Conservation (phyloP, 2,888 invertebrate species). For the Drosophila atripex region DNA sequence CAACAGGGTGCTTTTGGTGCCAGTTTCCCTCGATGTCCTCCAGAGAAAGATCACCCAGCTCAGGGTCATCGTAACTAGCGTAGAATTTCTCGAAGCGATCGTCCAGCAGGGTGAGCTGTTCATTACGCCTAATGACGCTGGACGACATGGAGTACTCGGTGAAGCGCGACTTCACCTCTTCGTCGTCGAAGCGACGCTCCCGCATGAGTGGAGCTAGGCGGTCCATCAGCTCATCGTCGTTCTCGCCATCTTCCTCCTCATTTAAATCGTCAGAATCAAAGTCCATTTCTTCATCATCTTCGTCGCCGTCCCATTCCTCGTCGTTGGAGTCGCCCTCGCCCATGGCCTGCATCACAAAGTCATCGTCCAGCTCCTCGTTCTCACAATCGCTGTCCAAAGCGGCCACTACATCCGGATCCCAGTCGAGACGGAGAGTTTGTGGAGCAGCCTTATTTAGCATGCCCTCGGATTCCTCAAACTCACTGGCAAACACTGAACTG, state of each 20-base stretch:
- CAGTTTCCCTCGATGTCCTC: constrained; percentile 92
- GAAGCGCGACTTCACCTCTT: constrained; percentile 94
- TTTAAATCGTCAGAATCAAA: constrained; percentile 74
- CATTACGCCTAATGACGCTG: constrained; percentile 93
- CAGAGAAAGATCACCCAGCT: constrained; percentile 94
- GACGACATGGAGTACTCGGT: constrained; percentile 97
- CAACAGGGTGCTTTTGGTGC: constrained; percentile 86
- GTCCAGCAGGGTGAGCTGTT: constrained; percentile 92
- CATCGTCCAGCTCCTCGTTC: constrained; percentile 94
- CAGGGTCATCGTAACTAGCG: constrained; percentile 93
- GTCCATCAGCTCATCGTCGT: constrained; percentile 84
- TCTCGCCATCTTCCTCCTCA: constrained; percentile 83
- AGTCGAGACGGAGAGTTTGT: constrained; percentile 86
- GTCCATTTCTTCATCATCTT: constrained; percentile 63
- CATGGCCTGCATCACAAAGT: constrained; percentile 92
- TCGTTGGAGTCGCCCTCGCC: constrained; percentile 67
- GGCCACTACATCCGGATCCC: constrained; percentile 96
- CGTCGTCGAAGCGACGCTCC: constrained; percentile 84
- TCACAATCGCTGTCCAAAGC: constrained; percentile 97
- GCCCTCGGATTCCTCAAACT: constrained; percentile 93
- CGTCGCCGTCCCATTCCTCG: constrained; percentile 63
- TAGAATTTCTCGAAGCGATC: constrained; percentile 94
- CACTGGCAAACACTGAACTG: constrained; percentile 94
- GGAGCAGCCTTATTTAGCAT: constrained; percentile 83
- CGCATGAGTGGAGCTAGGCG: constrained; percentile 83